A percentile compares a stretch with the other conserved stretches of the same genome.
Evolutionary conservation across 1,140 invertebrate genomes (phyloP).

Genomic region (Psix sp.): DNA sequence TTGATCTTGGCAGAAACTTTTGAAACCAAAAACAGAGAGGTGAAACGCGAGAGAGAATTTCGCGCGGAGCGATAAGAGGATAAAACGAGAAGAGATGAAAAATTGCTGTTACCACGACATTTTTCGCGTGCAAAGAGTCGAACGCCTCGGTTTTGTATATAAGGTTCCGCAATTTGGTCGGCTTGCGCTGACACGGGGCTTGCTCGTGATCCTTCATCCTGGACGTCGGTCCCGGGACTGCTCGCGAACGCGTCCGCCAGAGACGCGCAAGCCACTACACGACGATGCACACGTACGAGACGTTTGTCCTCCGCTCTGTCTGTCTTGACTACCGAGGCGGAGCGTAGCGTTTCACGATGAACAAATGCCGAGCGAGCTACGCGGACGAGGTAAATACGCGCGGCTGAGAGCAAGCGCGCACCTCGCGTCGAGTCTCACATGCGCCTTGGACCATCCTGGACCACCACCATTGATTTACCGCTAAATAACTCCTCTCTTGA

Average conservation of each 20-base stretch:
- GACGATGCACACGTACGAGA: constrained; percentile 20
- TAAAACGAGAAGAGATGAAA: constrained; percentile 10
- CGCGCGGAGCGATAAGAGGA: not conserved
- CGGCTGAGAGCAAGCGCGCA: constrained; percentile 45
- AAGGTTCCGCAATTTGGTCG: constrained; percentile 80
- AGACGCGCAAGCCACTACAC: constrained; percentile 16
- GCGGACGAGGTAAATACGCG: constrained; percentile 39
- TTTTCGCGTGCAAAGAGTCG: constrained; percentile 79
- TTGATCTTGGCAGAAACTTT: too few species aligned
- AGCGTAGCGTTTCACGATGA: constrained; percentile 11
- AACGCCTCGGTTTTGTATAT: constrained; percentile 80
- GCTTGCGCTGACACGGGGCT: constrained; percentile 74
- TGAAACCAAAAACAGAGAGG: too few species aligned
- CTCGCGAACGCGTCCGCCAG: constrained; percentile 12
- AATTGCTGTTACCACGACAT: constrained; percentile 75
- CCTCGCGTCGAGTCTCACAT: constrained; percentile 62
- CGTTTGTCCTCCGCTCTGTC: not conserved
- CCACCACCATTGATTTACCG: constrained; percentile 66
- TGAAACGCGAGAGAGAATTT: not conserved
- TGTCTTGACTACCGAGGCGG: not conserved
- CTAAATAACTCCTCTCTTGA: constrained; percentile 48
- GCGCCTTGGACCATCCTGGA: constrained; percentile 61
- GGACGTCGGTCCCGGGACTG: constrained; percentile 5
- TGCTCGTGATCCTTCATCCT: constrained; percentile 72
- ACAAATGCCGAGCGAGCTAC: constrained; percentile 24